A percentile compares a stretch with the other conserved stretches of the same genome.
Evolutionary conservation across 2,888 invertebrate species (phyloP).

Genomic region (Tribolium freemani): DNA sequence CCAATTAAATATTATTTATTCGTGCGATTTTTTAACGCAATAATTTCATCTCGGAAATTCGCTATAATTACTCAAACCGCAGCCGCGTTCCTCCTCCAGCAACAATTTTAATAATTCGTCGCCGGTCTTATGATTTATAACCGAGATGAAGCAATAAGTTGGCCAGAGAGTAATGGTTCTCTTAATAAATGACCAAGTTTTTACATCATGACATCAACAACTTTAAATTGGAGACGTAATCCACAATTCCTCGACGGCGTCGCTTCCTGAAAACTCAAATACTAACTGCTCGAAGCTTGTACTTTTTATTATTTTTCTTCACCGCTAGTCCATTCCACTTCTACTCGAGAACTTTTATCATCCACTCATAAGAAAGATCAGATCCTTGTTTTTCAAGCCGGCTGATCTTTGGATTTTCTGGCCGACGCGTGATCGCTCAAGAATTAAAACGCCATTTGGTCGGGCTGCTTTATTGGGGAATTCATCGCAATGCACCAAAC

Average conservation of each 20-base stretch:
- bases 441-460: slow-evolving; percentile 34
- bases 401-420: slow-evolving; percentile 33
- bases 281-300: slow-evolving; percentile 43
- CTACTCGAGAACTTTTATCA: slow-evolving; percentile 35
- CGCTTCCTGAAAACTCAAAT: slow-evolving; percentile 49
- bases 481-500: too few species aligned
- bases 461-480: slow-evolving; percentile 11
- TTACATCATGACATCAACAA: slow-evolving; percentile 38
- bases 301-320: slow-evolving; percentile 49
- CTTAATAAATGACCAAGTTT: slow-evolving; percentile 40
- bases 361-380: slow-evolving; percentile 32
- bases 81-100: background rate
- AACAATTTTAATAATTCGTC: slow-evolving; percentile 29
- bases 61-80: slow-evolving; percentile 10
- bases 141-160: slow-evolving; percentile 38
- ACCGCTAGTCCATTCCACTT: slow-evolving; percentile 25
- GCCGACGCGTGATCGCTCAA: slow-evolving; percentile 19
- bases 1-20: slow-evolving; percentile 34
- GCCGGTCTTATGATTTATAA: slow-evolving; percentile 35
- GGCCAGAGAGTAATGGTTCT: slow-evolving; percentile 38
- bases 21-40: slow-evolving; percentile 15
- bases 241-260: slow-evolving; percentile 38
- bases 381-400: slow-evolving; percentile 24
- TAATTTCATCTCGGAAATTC: slow-evolving; percentile 16
- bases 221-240: slow-evolving; percentile 44